A percentile compares a stretch with the other conserved stretches of the same genome.
These are phyloP conservation scores for Cordilura impudica DNA, from an alignment of 2,888 invertebrate species.

Conservation along the genomic window DNA sequence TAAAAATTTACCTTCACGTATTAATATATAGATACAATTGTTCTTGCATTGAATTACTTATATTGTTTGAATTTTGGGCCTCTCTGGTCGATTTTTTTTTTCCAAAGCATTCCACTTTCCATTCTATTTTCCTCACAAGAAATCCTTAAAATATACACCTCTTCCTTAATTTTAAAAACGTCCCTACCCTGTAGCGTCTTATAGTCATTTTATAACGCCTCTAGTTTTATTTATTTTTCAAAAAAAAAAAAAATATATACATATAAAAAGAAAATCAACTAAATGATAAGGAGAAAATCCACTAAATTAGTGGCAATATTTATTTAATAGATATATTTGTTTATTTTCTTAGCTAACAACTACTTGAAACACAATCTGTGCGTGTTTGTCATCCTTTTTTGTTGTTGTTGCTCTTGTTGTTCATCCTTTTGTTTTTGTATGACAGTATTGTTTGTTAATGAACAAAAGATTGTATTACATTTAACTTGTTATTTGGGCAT, in stretches of 20 bases:
- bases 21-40: too few species aligned
- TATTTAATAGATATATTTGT: slow-evolving; percentile 37
- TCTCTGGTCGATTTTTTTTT: too few species aligned
- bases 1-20: too few species aligned
- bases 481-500: slow-evolving; percentile 5
- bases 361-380: slow-evolving; percentile 37
- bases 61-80: too few species aligned
- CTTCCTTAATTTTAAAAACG: not conserved
- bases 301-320: not conserved
- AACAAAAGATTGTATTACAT: slow-evolving; percentile 12
- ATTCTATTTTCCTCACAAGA: too few species aligned
- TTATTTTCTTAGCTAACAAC: not conserved
- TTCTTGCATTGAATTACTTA: too few species aligned
- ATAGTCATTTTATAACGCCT: not conserved
- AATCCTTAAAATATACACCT: not conserved
- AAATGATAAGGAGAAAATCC: not conserved
- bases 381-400: slow-evolving; percentile 7
- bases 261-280: not conserved
- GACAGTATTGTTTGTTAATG: not conserved
- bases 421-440: not conserved
- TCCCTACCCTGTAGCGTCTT: not conserved
- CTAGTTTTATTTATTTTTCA: not conserved
- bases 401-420: not conserved
- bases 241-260: too few species aligned
- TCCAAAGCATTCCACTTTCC: too few species aligned